A percentile compares a stretch with the other conserved stretches of the same genome.
phyloP scores from a whole-genome alignment of 2,797 vertebrate genomes.

The Lindbergichthys nudifrons region DNA sequence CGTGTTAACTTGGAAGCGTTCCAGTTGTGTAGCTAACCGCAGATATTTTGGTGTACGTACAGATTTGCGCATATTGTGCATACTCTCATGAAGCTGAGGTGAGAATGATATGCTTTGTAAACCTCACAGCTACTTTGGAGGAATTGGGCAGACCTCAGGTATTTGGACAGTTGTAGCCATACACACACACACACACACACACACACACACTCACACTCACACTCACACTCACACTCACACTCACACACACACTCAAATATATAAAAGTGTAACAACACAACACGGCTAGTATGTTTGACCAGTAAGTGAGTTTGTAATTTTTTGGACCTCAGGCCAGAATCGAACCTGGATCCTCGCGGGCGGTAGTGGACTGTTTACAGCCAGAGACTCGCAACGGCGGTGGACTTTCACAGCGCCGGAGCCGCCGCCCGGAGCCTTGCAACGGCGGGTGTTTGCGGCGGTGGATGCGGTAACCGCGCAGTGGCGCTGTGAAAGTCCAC shows the following conservation, averaged over 20 bases:
- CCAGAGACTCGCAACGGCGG: no score
- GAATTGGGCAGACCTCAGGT: conserved; percentile 56
- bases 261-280: background rate
- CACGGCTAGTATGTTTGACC: background rate
- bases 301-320: conserved; percentile 5
- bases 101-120: conserved; percentile 31
- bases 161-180: conserved; percentile 37
- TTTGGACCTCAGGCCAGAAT: no score
- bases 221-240: background rate
- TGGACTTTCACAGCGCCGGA: no score
- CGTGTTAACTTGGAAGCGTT: conserved; percentile 17
- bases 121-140: conserved; percentile 69
- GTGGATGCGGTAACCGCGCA: no score
- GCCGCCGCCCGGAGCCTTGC: no score
- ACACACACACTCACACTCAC: background rate
- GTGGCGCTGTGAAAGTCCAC: no score
- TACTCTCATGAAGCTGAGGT: conserved; percentile 24
- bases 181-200: background rate
- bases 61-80: conserved; percentile 11
- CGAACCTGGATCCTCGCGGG: no score
- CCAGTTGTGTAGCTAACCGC: conserved; percentile 27
- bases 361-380: no score
- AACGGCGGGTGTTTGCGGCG: no score
- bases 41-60: conserved; percentile 33
- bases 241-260: background rate